Conservation (phyloP, 2,797 vertebrate genomes). For the Buphagus erythrorhynchus region DNA sequence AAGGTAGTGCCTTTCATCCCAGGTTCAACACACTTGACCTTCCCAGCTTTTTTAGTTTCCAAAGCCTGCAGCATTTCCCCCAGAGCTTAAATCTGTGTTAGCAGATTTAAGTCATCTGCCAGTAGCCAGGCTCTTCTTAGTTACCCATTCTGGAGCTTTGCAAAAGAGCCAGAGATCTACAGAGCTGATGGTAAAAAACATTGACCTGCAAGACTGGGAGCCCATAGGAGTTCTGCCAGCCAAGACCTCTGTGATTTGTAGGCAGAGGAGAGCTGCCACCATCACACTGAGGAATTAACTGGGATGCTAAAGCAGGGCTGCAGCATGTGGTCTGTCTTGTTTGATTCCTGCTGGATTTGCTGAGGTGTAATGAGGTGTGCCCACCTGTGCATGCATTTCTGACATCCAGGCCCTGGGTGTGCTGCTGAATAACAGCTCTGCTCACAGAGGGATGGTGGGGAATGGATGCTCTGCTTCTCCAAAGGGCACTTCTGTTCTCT, state of each 20-base stretch:
- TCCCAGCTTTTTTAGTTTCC: not conserved
- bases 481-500: not conserved
- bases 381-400: not conserved
- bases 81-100: not conserved
- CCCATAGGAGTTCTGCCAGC: not conserved
- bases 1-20: not conserved
- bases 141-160: not conserved
- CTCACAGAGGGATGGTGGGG: not conserved
- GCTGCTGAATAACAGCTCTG: not conserved
- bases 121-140: not conserved
- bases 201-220: not conserved
- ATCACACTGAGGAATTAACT: not conserved
- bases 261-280: not conserved
- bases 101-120: not conserved
- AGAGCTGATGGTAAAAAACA: not conserved
- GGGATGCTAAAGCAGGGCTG: not conserved
- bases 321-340: not conserved
- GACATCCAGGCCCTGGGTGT: not conserved
- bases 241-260: not conserved
- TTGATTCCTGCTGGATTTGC: not conserved
- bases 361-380: not conserved
- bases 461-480: not conserved
- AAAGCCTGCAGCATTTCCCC: not conserved
- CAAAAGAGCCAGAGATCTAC: not conserved
- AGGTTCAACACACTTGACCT: not conserved